Evolutionary conservation across 2,113 vertebrate genomes (phyloP).

Genomic region (cattle (Bos taurus)): DNA sequence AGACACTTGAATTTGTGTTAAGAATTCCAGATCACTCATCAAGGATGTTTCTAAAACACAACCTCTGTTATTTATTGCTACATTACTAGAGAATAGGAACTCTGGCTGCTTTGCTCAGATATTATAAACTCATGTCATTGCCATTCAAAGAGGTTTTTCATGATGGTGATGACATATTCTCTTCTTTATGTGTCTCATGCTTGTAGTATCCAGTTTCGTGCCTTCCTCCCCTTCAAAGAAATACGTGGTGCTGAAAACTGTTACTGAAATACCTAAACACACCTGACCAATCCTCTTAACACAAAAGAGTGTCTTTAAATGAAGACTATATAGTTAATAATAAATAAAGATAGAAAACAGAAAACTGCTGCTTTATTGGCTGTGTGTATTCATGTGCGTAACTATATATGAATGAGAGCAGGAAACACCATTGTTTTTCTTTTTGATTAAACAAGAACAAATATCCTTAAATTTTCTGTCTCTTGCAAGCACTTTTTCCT

Average conservation of each 20-base stretch:
- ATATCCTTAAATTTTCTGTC: neutral
- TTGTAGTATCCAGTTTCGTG: neutral
- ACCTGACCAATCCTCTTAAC: neutral
- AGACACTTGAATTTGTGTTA: neutral
- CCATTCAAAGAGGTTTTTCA: neutral
- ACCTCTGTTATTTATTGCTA: neutral
- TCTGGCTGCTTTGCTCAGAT: neutral
- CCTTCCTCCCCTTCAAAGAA: neutral
- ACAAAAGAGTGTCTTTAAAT: neutral
- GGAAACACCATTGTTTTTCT: neutral
- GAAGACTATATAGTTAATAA: neutral
- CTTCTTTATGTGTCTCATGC: neutral
- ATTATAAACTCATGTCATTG: neutral
- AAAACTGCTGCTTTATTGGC: neutral
- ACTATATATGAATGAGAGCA: neutral
- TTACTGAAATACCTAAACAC: neutral
- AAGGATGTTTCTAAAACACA: neutral
- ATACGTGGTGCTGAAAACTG: neutral
- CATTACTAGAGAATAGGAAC: neutral
- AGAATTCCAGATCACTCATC: neutral
- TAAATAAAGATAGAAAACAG: neutral
- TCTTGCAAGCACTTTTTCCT: neutral
- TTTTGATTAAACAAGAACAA: neutral
- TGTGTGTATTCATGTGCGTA: neutral
- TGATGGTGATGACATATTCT: neutral